A percentile compares a stretch with the other conserved stretches of the same genome.
These are phyloP conservation scores for Trigoniulus corallinus DNA, from an alignment of 1,140 invertebrate species.

Conservation along the genomic window DNA sequence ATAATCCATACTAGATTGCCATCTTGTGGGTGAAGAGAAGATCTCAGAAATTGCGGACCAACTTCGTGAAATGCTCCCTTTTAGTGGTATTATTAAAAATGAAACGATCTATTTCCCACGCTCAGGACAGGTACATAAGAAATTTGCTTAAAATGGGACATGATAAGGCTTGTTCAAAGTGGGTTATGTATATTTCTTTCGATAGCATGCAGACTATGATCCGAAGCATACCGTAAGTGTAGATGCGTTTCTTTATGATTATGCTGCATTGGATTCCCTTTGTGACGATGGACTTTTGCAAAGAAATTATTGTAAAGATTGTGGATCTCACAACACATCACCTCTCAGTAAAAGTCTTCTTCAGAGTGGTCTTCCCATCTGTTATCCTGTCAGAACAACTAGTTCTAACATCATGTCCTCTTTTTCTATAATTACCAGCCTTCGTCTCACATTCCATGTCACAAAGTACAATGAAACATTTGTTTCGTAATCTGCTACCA, in stretches of 20 bases:
- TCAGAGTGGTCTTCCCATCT: too few relatives aligned
- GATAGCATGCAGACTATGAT: not conserved
- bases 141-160: not conserved
- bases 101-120: not conserved
- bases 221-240: conserved; percentile 37
- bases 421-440: too few relatives aligned
- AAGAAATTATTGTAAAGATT: conserved; percentile 43
- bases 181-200: not conserved
- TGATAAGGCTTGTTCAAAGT: not conserved
- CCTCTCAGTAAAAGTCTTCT: conserved; percentile 35
- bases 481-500: conserved; percentile 43
- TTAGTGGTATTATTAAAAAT: not conserved
- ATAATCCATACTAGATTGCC: not conserved
- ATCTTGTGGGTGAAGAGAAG: not conserved
- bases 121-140: not conserved
- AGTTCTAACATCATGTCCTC: too few relatives aligned
- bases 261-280: conserved; percentile 40
- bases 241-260: conserved; percentile 52
- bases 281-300: conserved; percentile 39
- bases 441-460: conserved; percentile 50
- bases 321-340: conserved; percentile 39
- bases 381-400: too few relatives aligned
- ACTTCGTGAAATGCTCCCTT: not conserved
- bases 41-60: not conserved
- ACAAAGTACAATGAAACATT: conserved; percentile 36